phyloP scores from a whole-genome alignment of 2,797 vertebrate species.

The Aldrovandia affinis region DNA sequence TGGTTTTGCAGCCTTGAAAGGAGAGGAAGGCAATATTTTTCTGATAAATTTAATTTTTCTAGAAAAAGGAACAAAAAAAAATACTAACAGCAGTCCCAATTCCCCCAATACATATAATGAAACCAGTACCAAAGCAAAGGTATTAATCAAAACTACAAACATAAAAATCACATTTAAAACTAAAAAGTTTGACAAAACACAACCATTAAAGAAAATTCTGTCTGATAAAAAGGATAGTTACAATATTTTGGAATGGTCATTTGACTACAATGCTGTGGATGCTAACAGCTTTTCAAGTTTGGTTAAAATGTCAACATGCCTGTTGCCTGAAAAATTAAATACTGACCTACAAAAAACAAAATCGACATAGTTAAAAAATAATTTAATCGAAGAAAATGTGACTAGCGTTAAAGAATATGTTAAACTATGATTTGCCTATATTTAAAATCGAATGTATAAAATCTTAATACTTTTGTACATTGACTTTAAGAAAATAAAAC shows the following conservation, averaged over 20 bases:
- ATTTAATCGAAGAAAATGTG: slow-evolving; percentile 4
- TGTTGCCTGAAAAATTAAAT: slow-evolving; percentile 24
- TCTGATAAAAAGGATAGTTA: slow-evolving; percentile 14
- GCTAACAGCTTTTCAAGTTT: slow-evolving; percentile 6
- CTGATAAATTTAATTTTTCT: slow-evolving; percentile 9
- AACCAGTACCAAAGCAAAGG: slow-evolving; percentile 9
- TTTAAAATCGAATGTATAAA: background rate
- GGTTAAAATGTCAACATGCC: slow-evolving; percentile 10
- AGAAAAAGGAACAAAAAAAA: background rate
- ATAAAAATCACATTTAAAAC: slow-evolving; percentile 19
- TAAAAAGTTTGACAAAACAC: slow-evolving; percentile 16
- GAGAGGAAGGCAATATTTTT: background rate
- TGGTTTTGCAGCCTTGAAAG: background rate
- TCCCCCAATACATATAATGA: background rate
- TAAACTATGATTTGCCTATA: slow-evolving; percentile 16
- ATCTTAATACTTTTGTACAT: slow-evolving; percentile 21
- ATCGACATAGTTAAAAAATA: slow-evolving; percentile 16
- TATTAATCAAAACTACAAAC: slow-evolving; percentile 17
- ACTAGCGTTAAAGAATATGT: slow-evolving; percentile 21
- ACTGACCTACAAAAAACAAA: slow-evolving; percentile 23
- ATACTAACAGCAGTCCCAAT: background rate
- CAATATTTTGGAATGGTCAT: slow-evolving; percentile 17
- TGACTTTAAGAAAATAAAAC: background rate
- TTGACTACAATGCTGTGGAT: background rate
- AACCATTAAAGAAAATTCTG: slow-evolving; percentile 13